Conservation (phyloP, 2,888 invertebrate species). For the Meteorus colon region DNA sequence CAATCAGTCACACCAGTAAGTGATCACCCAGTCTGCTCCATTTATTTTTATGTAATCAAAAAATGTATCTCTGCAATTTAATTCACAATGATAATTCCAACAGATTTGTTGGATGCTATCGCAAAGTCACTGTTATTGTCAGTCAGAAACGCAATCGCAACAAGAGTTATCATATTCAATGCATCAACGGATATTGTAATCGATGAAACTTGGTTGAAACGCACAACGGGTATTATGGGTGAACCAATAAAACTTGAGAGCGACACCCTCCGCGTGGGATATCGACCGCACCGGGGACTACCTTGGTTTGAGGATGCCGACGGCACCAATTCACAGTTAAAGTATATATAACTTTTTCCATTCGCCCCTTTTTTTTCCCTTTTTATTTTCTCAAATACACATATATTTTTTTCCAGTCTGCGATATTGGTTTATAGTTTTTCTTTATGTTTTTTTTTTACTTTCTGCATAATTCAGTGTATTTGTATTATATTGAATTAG, state of each 20-base stretch:
- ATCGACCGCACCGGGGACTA: constrained; percentile 80
- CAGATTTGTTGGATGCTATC: constrained; percentile 84
- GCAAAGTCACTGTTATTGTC: constrained; percentile 82
- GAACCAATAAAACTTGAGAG: constrained; percentile 74
- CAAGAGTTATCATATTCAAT: constrained; percentile 79
- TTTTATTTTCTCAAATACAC: not conserved
- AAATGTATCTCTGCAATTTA: not conserved
- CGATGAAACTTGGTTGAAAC: constrained; percentile 78
- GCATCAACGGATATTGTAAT: constrained; percentile 77
- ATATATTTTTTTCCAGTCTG: not conserved
- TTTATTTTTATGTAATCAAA: not conserved
- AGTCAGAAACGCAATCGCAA: constrained; percentile 77
- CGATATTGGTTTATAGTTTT: not conserved
- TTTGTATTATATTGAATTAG: constrained; percentile 2
- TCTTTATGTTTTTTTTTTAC: not conserved
- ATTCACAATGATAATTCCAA: not conserved
- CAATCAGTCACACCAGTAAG: constrained; percentile 75
- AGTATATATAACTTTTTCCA: constrained; percentile 62
- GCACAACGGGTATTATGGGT: constrained; percentile 72
- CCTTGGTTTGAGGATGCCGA: constrained; percentile 84
- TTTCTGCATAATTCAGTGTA: constrained; percentile 17
- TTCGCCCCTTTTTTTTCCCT: not conserved
- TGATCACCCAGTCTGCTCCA: not conserved
- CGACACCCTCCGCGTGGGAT: constrained; percentile 76
- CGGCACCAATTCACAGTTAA: constrained; percentile 77